Evolutionary conservation across 1,140 invertebrate species (phyloP).

Genomic region (Linepithema humile): DNA sequence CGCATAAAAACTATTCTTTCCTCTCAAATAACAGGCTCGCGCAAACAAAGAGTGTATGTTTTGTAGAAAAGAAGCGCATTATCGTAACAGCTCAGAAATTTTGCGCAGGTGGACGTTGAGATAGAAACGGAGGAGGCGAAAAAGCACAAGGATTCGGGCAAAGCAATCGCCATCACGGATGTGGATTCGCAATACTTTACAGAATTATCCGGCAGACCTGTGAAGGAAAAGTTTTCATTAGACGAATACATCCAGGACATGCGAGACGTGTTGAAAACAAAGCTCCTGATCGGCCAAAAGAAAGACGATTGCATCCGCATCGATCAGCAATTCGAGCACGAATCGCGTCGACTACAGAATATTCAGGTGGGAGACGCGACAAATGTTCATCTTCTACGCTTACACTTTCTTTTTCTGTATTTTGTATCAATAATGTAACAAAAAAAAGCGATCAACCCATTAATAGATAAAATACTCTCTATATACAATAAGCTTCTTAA

Average conservation of each 20-base stretch:
- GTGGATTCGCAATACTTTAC: constrained; percentile 87
- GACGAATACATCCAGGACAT: constrained; percentile 86
- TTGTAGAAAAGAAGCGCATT: too few species aligned
- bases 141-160: constrained; percentile 60
- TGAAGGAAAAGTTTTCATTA: constrained; percentile 84
- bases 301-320: constrained; percentile 86
- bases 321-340: constrained; percentile 86
- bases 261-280: constrained; percentile 84
- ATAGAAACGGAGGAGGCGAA: constrained; percentile 62
- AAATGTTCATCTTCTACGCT: too few species aligned
- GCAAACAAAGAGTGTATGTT: too few species aligned
- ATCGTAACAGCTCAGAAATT: neutral
- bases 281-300: constrained; percentile 85
- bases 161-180: constrained; percentile 79
- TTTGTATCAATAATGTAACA: too few species aligned
- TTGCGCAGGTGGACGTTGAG: constrained; percentile 67
- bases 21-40: too few species aligned
- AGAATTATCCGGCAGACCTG: constrained; percentile 85
- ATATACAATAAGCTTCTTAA: neutral
- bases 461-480: neutral
- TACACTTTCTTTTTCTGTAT: too few species aligned
- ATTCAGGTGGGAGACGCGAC: constrained; percentile 79
- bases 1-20: too few species aligned
- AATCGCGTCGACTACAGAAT: constrained; percentile 84
- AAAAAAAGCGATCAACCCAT: too few species aligned